phyloP scores from a whole-genome alignment of 2,888 invertebrate genomes.

The Fragum fragum region DNA sequence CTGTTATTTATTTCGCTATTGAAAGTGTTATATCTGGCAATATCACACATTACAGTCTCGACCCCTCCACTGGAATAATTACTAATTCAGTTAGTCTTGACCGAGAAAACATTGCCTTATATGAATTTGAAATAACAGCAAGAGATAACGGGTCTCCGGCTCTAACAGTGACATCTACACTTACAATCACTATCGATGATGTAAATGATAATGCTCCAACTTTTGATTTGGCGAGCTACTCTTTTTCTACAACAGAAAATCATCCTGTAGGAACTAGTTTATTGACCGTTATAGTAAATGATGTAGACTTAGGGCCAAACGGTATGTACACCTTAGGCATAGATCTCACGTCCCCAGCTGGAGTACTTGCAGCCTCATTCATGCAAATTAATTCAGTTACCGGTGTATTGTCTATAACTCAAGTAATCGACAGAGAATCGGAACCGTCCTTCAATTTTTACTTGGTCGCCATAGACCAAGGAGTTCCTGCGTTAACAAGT shows the following conservation, averaged over 20 bases:
- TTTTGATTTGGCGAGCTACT: slow-evolving; percentile 67
- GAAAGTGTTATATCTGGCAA: neutral
- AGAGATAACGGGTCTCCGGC: slow-evolving; percentile 73
- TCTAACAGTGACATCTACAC: slow-evolving; percentile 68
- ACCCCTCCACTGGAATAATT: slow-evolving; percentile 66
- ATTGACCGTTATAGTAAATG: slow-evolving; percentile 69
- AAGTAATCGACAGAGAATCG: slow-evolving; percentile 78
- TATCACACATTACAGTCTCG: slow-evolving; percentile 64
- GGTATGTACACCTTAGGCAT: slow-evolving; percentile 72
- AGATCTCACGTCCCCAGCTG: slow-evolving; percentile 64
- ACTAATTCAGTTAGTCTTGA: slow-evolving; percentile 65
- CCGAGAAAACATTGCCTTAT: slow-evolving; percentile 67
- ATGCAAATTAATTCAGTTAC: slow-evolving; percentile 72
- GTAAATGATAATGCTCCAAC: slow-evolving; percentile 81
- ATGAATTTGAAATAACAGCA: slow-evolving; percentile 69
- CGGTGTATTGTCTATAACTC: slow-evolving; percentile 72
- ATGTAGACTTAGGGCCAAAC: slow-evolving; percentile 74
- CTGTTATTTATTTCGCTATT: neutral
- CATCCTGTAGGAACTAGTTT: slow-evolving; percentile 67
- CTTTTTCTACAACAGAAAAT: slow-evolving; percentile 72
- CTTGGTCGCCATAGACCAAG: slow-evolving; percentile 69
- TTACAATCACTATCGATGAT: slow-evolving; percentile 75
- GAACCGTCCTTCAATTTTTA: slow-evolving; percentile 69
- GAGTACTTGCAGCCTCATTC: slow-evolving; percentile 64
- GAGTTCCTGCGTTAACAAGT: slow-evolving; percentile 55